Base-by-base conservation (phyloP, 1,140 invertebrate genomes). In the Achatina immaculata region DNA sequence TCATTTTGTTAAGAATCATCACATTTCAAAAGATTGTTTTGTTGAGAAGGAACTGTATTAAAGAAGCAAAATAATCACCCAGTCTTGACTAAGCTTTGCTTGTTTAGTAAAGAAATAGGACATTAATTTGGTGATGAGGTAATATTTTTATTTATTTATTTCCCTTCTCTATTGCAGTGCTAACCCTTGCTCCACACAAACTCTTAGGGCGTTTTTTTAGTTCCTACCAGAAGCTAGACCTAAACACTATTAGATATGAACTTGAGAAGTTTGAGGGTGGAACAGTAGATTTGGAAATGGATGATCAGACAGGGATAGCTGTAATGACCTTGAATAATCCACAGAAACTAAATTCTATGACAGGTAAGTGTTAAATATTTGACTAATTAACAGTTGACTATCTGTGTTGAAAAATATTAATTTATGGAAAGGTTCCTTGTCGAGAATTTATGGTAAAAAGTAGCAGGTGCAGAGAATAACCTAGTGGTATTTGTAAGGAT, bases 261-360 rank as follows among this genome's bases (percentile, higher is more conserved):
- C 71, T 86, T 11, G 48, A 55, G 45, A 81, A 82, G n/a, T 83
- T 73, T 48, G 42, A 42, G 0, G 91, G 92, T 14, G 93, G 93
- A 0, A 83, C 85, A 21, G 88, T 94, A 24, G 89, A 88, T 14
- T 76, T 93, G 34, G 83, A 82, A 9, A 92, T 90, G 83, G 88
- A 93, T 86, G 87, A 91, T 36, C 74, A 85, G 31, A 88, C 85
- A 34, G 92, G 93, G 19, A 90, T 93, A 43, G 93, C 93, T 4
- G 88, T 87, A 0, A 85, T 94, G 43, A 88, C 85, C 6, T 78
- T 94, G 2, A 90, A 92, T 79, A 89, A 93, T 85, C 88, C 88
- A 14, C 83, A 88, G 24, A 92, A 90, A 85, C 92, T 90, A 75
- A 93, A 93, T 89, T 92, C 92, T 38, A 80, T 93, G 1, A 83